Percentiles rank a stretch among this genome's conserved stretches.
Evolutionary conservation across 2,797 vertebrate genomes (phyloP).

Genomic region (Gambusia yucatana): DNA sequence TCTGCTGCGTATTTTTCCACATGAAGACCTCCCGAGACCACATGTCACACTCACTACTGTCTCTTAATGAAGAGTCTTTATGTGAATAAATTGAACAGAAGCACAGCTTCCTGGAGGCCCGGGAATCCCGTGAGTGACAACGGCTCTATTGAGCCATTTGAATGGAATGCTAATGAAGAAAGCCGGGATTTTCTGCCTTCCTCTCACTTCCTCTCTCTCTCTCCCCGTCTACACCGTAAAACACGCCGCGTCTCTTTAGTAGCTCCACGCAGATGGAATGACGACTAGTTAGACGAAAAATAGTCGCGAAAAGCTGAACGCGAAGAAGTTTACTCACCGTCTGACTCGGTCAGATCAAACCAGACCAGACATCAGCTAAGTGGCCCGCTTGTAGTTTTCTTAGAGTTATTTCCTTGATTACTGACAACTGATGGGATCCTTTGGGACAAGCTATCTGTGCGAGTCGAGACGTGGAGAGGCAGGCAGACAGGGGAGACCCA

Average conservation of each 20-base stretch:
- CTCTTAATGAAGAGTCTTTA: conserved; percentile 79
- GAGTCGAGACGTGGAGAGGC: conserved; percentile 58
- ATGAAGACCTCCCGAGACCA: conserved; percentile 70
- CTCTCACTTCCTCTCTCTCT: conserved; percentile 16
- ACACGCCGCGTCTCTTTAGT: conserved; percentile 36
- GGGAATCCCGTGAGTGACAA: conserved; percentile 72
- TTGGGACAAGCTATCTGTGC: conserved; percentile 70
- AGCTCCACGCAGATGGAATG: conserved; percentile 47
- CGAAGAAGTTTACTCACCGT: conserved; percentile 62
- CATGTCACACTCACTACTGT: conserved; percentile 68
- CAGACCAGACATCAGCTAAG: conserved; percentile 73
- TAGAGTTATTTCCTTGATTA: conserved; percentile 79
- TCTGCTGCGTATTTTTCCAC: conserved; percentile 64
- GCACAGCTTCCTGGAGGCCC: conserved; percentile 56
- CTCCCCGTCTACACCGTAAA: conserved; percentile 28
- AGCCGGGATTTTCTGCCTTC: conserved; percentile 47
- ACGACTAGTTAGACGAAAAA: conserved; percentile 69
- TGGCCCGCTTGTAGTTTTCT: conserved; percentile 79
- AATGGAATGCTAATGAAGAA: conserved; percentile 77
- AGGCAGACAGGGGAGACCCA: conserved; percentile 39
- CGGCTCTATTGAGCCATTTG: conserved; percentile 75
- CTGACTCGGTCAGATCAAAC: conserved; percentile 70
- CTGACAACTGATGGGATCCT: conserved; percentile 75
- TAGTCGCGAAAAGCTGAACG: conserved; percentile 51
- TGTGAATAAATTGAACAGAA: conserved; percentile 81